A percentile compares a stretch with the other conserved stretches of the same genome.
Conservation (phyloP, 2,113 vertebrate genomes). For the Montifringilla adamsi region DNA sequence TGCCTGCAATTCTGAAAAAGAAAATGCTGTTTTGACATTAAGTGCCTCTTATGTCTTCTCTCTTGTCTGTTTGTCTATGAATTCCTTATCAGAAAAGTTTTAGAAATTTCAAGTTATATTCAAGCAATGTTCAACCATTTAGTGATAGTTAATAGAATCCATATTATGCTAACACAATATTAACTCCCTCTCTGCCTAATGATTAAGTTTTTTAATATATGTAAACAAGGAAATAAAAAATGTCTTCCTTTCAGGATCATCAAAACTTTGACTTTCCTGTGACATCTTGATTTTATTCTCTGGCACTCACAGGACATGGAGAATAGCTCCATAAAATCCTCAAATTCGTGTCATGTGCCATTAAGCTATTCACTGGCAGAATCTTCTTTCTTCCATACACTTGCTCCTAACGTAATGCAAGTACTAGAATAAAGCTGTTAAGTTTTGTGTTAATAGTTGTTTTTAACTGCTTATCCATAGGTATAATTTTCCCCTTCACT, state of each 20-base stretch:
- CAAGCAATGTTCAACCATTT: fast-evolving
- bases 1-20: neutral
- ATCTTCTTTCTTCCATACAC: neutral
- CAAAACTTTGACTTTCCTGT: neutral
- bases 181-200: neutral
- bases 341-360: neutral
- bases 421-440: neutral
- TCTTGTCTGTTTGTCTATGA: neutral
- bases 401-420: neutral
- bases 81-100: neutral
- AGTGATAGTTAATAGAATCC: neutral
- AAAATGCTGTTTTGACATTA: neutral
- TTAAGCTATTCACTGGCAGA: neutral
- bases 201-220: neutral
- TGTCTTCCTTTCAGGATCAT: neutral
- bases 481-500: neutral
- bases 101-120: neutral
- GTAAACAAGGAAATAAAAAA: neutral
- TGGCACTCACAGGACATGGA: neutral
- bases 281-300: neutral
- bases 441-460: neutral
- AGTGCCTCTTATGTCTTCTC: neutral
- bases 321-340: neutral
- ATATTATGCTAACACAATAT: neutral
- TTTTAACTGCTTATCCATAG: neutral